Evolutionary conservation across 1,140 invertebrate species (phyloP), one percentile per base, ranked within the genome.

Genomic region (Drosophila bocqueti): DNA sequence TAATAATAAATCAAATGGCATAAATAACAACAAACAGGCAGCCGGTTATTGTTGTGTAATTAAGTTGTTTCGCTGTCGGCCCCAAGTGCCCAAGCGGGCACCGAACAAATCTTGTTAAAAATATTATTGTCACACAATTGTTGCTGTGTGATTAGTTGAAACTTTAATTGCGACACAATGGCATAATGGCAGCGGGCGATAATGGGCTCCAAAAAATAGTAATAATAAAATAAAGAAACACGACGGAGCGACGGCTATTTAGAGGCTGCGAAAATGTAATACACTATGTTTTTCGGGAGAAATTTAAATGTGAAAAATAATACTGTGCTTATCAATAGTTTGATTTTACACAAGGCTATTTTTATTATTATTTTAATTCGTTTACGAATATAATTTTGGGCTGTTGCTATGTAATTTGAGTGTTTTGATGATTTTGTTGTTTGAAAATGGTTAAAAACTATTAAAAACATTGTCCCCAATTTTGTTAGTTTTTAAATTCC

Each of bases 81-180:
- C 80, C 66, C 69, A 59, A 57, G 57, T 62, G 54, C 54, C 54
- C 54, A 10, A 57, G 36, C 54, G 36, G 54, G 54, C 36, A 40
- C 21, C n/a, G 54, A 87, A 65, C 65, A 87, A 68, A 77, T 87
- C 78, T 83, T 87, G 71, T 81, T 79, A 76, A 71, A 76, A 81
- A 89, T 84, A 81, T 89, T 87, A 89, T 89, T 89, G 84, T 89
- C 84, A 89, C 84, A 89, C 66, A 83, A 62, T 77, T 83, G 76
- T 82, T 82, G 83, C 54, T 61, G 54, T 81, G 78, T 84, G 84
- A 89, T 89, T 84, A 89, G 84, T 90, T 89, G 84, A 84, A 79
- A 75, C 81, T 58, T 83, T 79, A 89, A 89, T 89, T 89, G 84
- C 81, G 69, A 74, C 77, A 89, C 84, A 87, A 87, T 84, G 78